phyloP scores from a whole-genome alignment of 2,888 invertebrate genomes.

The Sepioteuthis lessoniana region DNA sequence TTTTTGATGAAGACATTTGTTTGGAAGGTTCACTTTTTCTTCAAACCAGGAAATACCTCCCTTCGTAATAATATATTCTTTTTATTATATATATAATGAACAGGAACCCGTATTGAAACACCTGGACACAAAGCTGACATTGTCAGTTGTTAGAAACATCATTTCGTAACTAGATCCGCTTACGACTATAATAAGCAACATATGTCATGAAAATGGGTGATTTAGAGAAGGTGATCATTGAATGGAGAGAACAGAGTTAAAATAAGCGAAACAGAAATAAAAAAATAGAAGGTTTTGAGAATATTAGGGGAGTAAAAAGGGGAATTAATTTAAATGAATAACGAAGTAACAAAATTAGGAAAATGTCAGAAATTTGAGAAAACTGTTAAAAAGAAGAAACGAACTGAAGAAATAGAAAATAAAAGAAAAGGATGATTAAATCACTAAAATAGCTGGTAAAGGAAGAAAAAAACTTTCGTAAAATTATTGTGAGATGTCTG shows the following conservation, averaged over 20 bases:
- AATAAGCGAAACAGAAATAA: neutral
- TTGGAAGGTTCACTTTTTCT: neutral
- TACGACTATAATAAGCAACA: neutral
- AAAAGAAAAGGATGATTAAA: too few species aligned
- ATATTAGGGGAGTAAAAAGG: neutral
- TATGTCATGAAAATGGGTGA: neutral
- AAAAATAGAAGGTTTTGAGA: neutral
- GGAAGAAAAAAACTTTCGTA: too few species aligned
- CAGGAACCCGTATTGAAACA: conserved; percentile 18
- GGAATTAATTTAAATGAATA: too few species aligned
- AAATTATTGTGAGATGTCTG: too few species aligned
- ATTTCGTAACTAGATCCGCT: neutral
- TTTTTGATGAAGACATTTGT: neutral
- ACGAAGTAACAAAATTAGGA: too few species aligned
- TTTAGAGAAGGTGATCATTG: neutral
- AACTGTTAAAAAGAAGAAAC: too few species aligned
- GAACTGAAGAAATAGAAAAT: too few species aligned
- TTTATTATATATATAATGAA: neutral
- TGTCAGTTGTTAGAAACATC: neutral
- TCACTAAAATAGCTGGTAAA: too few species aligned
- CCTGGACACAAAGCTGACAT: neutral
- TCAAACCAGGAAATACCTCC: neutral
- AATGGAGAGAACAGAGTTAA: neutral
- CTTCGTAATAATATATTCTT: neutral
- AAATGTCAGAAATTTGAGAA: too few species aligned